Evolutionary conservation across 1,140 invertebrate genomes (phyloP).

Genomic region (Heliconius himera): DNA sequence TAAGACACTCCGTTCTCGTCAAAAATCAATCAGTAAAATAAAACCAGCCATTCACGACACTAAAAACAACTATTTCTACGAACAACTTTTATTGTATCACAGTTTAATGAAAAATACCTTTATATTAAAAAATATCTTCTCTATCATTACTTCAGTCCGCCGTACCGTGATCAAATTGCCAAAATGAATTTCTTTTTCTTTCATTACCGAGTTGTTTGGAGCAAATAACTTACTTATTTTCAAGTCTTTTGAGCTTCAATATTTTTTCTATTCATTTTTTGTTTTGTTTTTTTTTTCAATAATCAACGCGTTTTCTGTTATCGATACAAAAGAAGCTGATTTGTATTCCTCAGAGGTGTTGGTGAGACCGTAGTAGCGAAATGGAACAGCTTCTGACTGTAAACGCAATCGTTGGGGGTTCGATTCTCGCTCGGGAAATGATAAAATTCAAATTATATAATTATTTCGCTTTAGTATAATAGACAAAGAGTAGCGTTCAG

Average conservation of each 20-base stretch:
- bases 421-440: too few relatives aligned
- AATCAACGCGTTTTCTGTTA: not conserved
- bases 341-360: not conserved
- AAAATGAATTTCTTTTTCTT: conserved; percentile 7
- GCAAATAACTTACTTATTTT: conserved; percentile 14
- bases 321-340: not conserved
- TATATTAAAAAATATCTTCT: conserved; percentile 1
- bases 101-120: not conserved
- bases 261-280: not conserved
- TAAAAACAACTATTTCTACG: not conserved
- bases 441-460: too few relatives aligned
- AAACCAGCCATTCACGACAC: not conserved
- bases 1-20: too few relatives aligned
- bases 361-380: not conserved
- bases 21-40: not conserved
- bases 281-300: not conserved
- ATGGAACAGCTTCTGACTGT: not conserved
- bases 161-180: conserved; percentile 1
- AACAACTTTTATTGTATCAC: not conserved
- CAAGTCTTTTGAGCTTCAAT: not conserved
- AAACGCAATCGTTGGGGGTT: not conserved
- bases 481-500: too few relatives aligned
- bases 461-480: too few relatives aligned
- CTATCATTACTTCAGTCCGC: not conserved
- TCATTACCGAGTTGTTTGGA: conserved; percentile 4